phyloP scores from a whole-genome alignment of 2,113 vertebrate genomes.

The Tor tambroides region DNA sequence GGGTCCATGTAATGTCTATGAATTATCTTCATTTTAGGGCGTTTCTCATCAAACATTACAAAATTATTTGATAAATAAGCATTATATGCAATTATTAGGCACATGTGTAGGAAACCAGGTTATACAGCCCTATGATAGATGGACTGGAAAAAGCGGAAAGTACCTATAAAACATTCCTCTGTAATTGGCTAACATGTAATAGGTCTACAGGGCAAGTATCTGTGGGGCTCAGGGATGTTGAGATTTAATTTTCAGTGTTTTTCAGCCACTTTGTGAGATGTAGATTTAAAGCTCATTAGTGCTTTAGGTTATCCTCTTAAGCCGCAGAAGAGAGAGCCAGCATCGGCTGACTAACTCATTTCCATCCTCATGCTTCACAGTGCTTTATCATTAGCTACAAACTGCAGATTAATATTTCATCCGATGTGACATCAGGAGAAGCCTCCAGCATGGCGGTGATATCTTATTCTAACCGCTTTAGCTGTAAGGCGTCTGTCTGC shows the following conservation, averaged over 20 bases:
- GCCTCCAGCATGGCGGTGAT: constrained; percentile 64
- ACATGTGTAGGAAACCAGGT: background rate
- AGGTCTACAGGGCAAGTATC: constrained; percentile 66
- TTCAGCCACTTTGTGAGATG: constrained; percentile 67
- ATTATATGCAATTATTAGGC: too few species aligned
- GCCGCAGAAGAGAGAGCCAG: constrained; percentile 60
- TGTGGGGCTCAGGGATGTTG: constrained; percentile 62
- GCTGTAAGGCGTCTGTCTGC: constrained; percentile 54
- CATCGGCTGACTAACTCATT: constrained; percentile 61
- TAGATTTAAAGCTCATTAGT: constrained; percentile 75
- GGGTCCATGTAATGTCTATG: too few species aligned
- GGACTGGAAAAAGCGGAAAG: background rate
- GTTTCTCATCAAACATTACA: too few species aligned
- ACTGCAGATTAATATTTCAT: constrained; percentile 76
- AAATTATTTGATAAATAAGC: too few species aligned
- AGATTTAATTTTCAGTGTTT: constrained; percentile 71
- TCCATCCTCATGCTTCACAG: constrained; percentile 68
- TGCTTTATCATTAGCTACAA: constrained; percentile 75
- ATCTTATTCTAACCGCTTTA: constrained; percentile 64
- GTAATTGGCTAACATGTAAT: constrained; percentile 53
- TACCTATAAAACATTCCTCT: background rate
- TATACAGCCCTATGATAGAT: background rate
- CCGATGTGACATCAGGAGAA: constrained; percentile 65
- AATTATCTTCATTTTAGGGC: too few species aligned
- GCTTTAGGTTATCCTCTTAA: constrained; percentile 67